phyloP scores from a whole-genome alignment of 2,113 vertebrate genomes.

The Laterallus jamaicensis region DNA sequence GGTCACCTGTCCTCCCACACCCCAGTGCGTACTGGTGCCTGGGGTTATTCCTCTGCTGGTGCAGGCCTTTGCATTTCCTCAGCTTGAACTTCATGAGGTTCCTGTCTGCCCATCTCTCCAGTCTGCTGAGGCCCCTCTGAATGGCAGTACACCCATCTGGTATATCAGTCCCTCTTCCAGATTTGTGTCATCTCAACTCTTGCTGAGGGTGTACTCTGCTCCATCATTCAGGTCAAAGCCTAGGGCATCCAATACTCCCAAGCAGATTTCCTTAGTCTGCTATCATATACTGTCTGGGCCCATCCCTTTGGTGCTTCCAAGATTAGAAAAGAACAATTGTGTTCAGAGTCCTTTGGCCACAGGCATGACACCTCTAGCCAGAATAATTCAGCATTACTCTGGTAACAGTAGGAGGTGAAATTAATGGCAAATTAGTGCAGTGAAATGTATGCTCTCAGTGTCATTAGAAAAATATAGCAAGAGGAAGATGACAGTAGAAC shows the following conservation, averaged over 20 bases:
- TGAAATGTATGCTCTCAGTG: neutral
- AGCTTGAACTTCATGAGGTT: neutral
- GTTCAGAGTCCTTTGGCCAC: neutral
- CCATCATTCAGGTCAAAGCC: neutral
- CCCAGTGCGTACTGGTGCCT: neutral
- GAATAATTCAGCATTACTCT: neutral
- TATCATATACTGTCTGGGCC: neutral
- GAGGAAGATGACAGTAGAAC: neutral
- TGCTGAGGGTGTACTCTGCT: neutral
- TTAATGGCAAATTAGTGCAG: neutral
- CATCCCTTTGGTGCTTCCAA: neutral
- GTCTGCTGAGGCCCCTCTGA: neutral
- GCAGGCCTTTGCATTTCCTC: neutral
- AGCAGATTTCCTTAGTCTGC: neutral
- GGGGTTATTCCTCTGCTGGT: neutral
- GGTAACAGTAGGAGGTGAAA: neutral
- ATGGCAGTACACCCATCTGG: neutral
- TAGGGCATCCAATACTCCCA: neutral
- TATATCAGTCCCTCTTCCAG: neutral
- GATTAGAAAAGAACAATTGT: neutral
- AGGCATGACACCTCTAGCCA: neutral
- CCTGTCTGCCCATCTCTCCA: neutral
- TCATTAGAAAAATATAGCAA: neutral
- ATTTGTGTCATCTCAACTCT: neutral
- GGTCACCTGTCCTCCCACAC: fast-evolving